Evolutionary conservation across 1,140 invertebrate genomes (phyloP), one percentile per base, ranked within the genome.

Genomic region (Ridgeia piscesae): DNA sequence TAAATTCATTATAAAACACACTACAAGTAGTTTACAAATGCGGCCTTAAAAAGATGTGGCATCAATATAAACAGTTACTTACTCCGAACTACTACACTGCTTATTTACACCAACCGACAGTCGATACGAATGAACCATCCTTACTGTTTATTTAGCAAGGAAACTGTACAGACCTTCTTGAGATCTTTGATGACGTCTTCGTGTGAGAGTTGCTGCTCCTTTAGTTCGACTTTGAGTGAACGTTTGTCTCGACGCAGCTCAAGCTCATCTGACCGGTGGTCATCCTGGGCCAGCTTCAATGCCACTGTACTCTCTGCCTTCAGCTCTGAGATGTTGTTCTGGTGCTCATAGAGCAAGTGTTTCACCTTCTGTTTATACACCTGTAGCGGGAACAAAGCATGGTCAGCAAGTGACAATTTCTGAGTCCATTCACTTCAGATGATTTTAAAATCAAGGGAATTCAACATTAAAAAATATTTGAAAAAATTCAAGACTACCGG

Each of bases 321-420:
- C 34, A 97, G 96, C 94, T 98, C 97, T 0, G 98, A 97, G 89
- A 98, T 96, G 94, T 97, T 97, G 58, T 97, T 97, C 95, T 98
- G 98, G 94, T 99, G 98, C 95, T 99, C 98, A 95, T 98, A 98
- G 95, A 98, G 97, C 34, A 99, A 96, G 96, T 98, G 98, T 94
- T 99, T 99, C 21, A 99, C 97, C 97, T 98, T 98, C 95, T 99
- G 98, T 96, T 98, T 98, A 93, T 98, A 98, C 89, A 98, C 95
- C 95, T 96, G 89, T 34, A 91, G 48, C 33, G 34, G n/a, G n/a
- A 92, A 92, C n/a, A 90, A 90, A 21, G 58, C 58, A 77, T 4
- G 58, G 58, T 77, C 58, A 77, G 58, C 17, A 31, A 4, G 58
- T 9, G 27, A 11, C 42, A 42, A 42, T 11, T 42, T 42, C n/a